Evolutionary conservation across 1,140 invertebrate species (phyloP).

Genomic region (Plectus sambesii): DNA sequence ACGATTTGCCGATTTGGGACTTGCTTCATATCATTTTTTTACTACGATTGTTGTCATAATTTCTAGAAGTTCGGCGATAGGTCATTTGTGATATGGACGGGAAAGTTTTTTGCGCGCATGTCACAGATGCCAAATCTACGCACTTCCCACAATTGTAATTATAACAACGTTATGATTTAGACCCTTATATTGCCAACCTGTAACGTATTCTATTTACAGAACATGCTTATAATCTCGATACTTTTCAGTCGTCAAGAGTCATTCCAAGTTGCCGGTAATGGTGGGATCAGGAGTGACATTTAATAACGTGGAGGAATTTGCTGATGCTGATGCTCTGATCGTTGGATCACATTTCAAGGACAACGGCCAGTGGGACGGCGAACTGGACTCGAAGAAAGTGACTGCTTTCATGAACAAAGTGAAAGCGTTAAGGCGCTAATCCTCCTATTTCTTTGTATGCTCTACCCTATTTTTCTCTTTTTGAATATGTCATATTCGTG

Average conservation of each 20-base stretch:
- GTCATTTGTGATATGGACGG: too few relatives aligned
- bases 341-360: slow-evolving; percentile 68
- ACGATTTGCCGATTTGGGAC: slow-evolving; percentile 12
- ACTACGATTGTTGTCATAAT: too few relatives aligned
- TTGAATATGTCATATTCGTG: too few relatives aligned
- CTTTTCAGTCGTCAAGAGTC: slow-evolving; percentile 51
- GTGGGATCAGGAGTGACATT: slow-evolving; percentile 65
- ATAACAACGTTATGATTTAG: neutral
- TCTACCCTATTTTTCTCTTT: too few relatives aligned
- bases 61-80: too few relatives aligned
- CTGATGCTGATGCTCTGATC: slow-evolving; percentile 58
- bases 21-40: slow-evolving; percentile 11
- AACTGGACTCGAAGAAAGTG: slow-evolving; percentile 50
- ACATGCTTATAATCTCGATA: slow-evolving; percentile 18
- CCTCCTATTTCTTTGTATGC: too few relatives aligned
- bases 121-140: too few relatives aligned
- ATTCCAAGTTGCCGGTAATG: slow-evolving; percentile 57
- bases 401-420: slow-evolving; percentile 51
- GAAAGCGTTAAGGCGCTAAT: too few relatives aligned
- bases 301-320: slow-evolving; percentile 57
- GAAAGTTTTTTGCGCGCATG: too few relatives aligned
- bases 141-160: too few relatives aligned
- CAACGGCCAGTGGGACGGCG: slow-evolving; percentile 55
- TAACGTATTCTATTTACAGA: too few relatives aligned
- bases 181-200: too few relatives aligned